Conservation (phyloP, 2,797 vertebrate species). For the Dromococcyx pavoninus region DNA sequence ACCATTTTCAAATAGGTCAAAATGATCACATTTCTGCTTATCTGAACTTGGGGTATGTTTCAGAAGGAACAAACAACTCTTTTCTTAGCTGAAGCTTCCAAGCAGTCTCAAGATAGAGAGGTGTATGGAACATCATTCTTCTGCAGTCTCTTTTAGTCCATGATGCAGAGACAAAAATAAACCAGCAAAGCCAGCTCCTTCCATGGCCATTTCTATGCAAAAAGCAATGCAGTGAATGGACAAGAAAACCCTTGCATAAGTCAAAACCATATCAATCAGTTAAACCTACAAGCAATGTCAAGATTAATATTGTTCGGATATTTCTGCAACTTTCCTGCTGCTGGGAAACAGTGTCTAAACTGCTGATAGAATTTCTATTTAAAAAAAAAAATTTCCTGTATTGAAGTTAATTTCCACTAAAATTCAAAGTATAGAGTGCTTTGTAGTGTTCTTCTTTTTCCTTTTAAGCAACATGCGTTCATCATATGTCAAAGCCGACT, state of each 20-base stretch:
- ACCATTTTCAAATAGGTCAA: background rate
- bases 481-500: slow-evolving; percentile 33
- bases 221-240: background rate
- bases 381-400: background rate
- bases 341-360: background rate
- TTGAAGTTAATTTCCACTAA: background rate
- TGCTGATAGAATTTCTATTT: background rate
- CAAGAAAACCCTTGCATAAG: background rate
- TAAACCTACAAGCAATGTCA: background rate
- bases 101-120: background rate
- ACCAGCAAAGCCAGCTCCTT: background rate
- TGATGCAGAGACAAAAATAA: background rate
- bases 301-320: background rate
- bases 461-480: background rate
- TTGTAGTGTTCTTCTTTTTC: background rate
- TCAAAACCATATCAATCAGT: background rate
- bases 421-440: background rate
- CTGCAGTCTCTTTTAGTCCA: background rate
- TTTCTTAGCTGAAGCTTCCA: background rate
- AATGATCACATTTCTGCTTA: background rate
- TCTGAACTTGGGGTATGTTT: background rate
- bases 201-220: background rate
- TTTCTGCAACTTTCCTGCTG: background rate
- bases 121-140: background rate
- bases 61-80: background rate